A percentile compares a stretch with the other conserved stretches of the same genome.
These are phyloP conservation scores for Thunnus thynnus DNA, from an alignment of 2,113 vertebrate species.

Conservation along the genomic window DNA sequence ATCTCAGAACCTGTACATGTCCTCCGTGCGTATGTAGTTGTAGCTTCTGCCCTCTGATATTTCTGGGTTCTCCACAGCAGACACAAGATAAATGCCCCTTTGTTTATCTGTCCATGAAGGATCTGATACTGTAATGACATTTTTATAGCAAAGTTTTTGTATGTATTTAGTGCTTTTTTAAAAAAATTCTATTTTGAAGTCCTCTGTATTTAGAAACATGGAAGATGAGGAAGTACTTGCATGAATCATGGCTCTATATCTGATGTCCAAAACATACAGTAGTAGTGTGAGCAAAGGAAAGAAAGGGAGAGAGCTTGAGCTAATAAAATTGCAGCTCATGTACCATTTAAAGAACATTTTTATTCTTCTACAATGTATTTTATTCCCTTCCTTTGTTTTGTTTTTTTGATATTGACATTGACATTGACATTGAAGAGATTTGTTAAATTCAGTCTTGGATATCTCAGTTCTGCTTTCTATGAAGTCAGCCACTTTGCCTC, in stretches of 20 bases:
- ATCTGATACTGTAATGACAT: background rate
- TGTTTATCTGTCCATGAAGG: too few relatives aligned
- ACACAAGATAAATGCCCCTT: too few relatives aligned
- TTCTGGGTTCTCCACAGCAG: background rate
- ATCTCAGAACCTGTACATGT: too few relatives aligned
- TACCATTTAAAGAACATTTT: background rate
- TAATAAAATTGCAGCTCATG: background rate
- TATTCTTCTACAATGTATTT: background rate
- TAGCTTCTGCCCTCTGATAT: background rate
- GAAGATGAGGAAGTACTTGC: slow-evolving; percentile 8
- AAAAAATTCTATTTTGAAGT: too few relatives aligned
- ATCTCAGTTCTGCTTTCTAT: slow-evolving; percentile 23
- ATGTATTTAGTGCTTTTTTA: background rate
- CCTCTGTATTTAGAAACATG: background rate
- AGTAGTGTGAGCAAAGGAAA: background rate
- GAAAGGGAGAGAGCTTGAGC: background rate
- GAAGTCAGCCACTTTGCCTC: slow-evolving; percentile 1
- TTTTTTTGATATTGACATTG: too few relatives aligned
- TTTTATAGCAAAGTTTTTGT: background rate
- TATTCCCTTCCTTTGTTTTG: background rate
- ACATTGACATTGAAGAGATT: too few relatives aligned
- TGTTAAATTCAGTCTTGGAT: slow-evolving; percentile 23
- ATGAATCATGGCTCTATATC: background rate
- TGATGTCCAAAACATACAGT: background rate
- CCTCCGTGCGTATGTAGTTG: too few relatives aligned